Percentiles rank a stretch among this genome's conserved stretches.
phyloP scores from a whole-genome alignment of 1,140 invertebrate species.

The Drosophila ananassae region DNA sequence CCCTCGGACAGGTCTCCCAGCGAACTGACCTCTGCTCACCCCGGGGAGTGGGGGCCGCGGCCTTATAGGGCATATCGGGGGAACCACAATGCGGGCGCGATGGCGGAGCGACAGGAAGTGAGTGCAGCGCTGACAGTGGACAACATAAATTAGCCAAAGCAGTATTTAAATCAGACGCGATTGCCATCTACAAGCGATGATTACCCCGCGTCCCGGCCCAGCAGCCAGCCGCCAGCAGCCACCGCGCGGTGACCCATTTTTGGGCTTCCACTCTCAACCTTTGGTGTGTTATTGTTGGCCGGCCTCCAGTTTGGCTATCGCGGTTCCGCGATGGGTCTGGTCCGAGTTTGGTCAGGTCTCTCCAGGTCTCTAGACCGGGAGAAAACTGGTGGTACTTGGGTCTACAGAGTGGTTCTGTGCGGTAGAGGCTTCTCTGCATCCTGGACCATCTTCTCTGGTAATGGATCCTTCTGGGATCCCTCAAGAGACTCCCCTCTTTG shows the following conservation, averaged over 20 bases:
- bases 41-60: not conserved
- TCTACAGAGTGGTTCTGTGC: too few relatives aligned
- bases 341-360: constrained; percentile 51
- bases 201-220: constrained; percentile 5
- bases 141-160: constrained; percentile 82
- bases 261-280: constrained; percentile 44
- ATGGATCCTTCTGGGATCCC: too few relatives aligned
- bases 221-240: too few relatives aligned
- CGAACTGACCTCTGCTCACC: constrained; percentile 22
- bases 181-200: constrained; percentile 71
- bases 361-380: constrained; percentile 6
- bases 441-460: too few relatives aligned
- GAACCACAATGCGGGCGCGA: not conserved
- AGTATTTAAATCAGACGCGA: constrained; percentile 81
- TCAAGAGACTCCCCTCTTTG: too few relatives aligned
- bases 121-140: constrained; percentile 65
- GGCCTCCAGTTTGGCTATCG: constrained; percentile 36
- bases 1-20: not conserved
- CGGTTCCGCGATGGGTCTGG: constrained; percentile 28
- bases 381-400: constrained; percentile 1
- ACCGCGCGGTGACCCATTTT: constrained; percentile 65
- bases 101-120: constrained; percentile 61
- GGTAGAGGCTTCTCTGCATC: too few relatives aligned
- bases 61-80: constrained; percentile 16
- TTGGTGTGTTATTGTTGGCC: constrained; percentile 27